Base-by-base conservation (phyloP, 2,113 vertebrate genomes). In the Peromyscus maniculatus region DNA sequence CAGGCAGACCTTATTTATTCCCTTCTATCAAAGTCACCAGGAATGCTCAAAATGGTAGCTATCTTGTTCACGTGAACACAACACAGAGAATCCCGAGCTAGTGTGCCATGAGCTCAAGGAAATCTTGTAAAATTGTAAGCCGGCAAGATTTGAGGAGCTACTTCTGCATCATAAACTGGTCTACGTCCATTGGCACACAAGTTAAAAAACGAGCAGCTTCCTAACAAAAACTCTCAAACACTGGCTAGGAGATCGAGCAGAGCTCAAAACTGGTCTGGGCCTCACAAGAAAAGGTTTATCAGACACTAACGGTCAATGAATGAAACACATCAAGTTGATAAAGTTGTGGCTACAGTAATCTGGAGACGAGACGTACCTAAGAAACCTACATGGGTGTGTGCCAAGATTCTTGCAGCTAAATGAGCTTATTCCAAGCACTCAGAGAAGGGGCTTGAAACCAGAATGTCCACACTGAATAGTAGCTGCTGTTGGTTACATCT, bases 181-280 rank as follows among this genome's bases (percentile, higher is more conserved):
- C 67, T 91, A 21, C 52, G 49, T 77, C 84, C n/a, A 80, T 4
- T 72, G 7, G 33, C 21, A 84, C 59, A 64, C 75, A 93, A 90
- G 93, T 19, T 12, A 79, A 24, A 49, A 87, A 80, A 22, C 16
- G 17, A 94, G 33, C 39, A 83, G 57, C 12, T 89, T 1, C n/a
- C 83, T 83, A 59, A 87, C 17, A 89, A 86, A 93, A 92, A 87
- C 67, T 59, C 52, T 43, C 66, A 91, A 92, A 87, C 72, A 93
- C 7, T 69, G 62, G 46, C 43, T 95, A 17, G 55, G 77, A 36
- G 5, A 33, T 49, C 72, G 93, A 82, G 33, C 16, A 92, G 21
- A 49, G 91, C 33, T 22, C 36, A 79, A 88, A 33, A 91, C n/a
- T 95, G 5, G 82, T 82, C 49, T 22, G 22, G 55, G 62, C n/a